phyloP scores from a whole-genome alignment of 2,797 vertebrate species.

The Rhynchotus rufescens region DNA sequence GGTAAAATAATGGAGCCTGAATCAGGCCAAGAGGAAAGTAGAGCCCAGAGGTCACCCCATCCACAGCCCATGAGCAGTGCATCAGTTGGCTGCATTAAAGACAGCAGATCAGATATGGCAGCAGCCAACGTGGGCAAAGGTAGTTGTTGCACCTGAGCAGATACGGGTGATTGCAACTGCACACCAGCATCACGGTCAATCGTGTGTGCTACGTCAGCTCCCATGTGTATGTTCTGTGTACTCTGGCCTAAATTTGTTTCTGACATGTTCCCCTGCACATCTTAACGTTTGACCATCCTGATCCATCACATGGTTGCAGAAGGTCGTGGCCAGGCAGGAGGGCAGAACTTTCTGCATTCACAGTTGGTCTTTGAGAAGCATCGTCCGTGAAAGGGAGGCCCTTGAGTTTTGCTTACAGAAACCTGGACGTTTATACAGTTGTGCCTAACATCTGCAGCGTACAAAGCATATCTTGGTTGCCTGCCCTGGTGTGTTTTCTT shows the following conservation, averaged over 20 bases:
- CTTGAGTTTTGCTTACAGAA: neutral
- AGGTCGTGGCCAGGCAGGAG: neutral
- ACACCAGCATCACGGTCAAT: accelerated
- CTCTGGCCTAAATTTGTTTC: neutral
- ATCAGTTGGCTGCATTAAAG: neutral
- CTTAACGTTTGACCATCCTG: neutral
- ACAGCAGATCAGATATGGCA: neutral
- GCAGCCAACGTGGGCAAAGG: neutral
- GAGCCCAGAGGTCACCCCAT: neutral
- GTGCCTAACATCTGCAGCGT: neutral
- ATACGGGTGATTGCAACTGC: neutral
- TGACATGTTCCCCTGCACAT: neutral
- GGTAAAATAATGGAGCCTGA: neutral
- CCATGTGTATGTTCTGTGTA: accelerated
- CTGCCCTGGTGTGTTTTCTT: neutral
- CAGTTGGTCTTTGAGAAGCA: neutral
- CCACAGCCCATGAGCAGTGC: accelerated
- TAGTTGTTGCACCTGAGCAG: neutral
- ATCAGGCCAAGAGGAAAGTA: neutral
- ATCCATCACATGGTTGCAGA: accelerated
- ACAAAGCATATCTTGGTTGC: neutral
- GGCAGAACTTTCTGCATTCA: neutral
- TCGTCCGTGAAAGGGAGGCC: neutral
- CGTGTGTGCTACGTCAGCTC: accelerated
- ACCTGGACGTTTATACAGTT: neutral